Evolutionary conservation across 2,888 invertebrate species (phyloP), one percentile per base, ranked within the genome.

Genomic region (Anarsia innoxiella): DNA sequence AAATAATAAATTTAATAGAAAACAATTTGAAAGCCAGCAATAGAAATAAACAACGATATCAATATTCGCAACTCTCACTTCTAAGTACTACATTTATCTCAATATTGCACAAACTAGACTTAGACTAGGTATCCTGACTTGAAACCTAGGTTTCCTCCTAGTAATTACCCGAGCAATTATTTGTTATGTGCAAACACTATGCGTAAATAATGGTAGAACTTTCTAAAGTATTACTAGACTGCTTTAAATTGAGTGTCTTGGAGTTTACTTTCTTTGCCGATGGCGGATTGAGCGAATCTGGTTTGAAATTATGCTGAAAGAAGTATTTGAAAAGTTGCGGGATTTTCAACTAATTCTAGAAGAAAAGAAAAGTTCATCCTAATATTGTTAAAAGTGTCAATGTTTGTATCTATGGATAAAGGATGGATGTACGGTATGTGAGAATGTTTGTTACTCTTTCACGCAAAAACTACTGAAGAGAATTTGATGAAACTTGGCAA

Each of bases 131-230:
- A 5, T 19, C 19, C 19, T 19, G 19, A 19, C 6, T 19, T 14
- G 3, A n/a, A 16, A 16, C 31, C 23, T 27, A 3, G 15, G 26
- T 34, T 34, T 31, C 35, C 23, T 14, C 14, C 15, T 15, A 27
- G 30, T 39, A 42, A 39, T 39, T 37, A 42, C 23, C 15, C 13
- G 13, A 9, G 36, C 42, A 42, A 40, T 42, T 42, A 42, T 35
- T 39, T 35, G 30, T 25, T 31, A 34, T 37, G 33, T 34, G 39
- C 32, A 36, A 41, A 31, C 31, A 28, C 28, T 30, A 23, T 31
- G 9, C 12, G 23, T 40, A 30, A 43, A 34, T 43, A 14, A 28
- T 33, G 26, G 36, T 19, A 33, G 28, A 28, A 37, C 42, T 40
- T 43, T 40, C 42, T 39, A 36, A 30, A 36, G 10, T 27, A 15